Evolutionary conservation across 2,113 vertebrate genomes (phyloP), one percentile per base, ranked within the genome.

Genomic region (Leptocoma aspasia): DNA sequence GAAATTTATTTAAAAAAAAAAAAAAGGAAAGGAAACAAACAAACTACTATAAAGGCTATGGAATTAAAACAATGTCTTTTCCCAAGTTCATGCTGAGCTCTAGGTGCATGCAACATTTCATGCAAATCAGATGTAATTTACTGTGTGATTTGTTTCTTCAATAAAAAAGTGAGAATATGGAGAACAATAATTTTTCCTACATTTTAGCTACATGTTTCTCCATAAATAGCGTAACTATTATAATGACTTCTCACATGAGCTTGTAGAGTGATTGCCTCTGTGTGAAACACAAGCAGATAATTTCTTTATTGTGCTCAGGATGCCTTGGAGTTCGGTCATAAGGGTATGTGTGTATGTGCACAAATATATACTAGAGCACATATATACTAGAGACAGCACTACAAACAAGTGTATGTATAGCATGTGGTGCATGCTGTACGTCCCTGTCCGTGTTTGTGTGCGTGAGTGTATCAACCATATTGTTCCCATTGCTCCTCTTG

Each of bases 71-170:
- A 94, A 94, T 94, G 96, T 92, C 90, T 95, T 96, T 91, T 69
- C 76, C 24, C 70, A 83, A 80, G 80, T 95, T 97, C 95, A 73
- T 53, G 86, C 90, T 71, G 92, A 95, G 78, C 93, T 92, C 54
- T 86, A 86, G 75, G 65, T 82, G 71, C 88, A 70, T 64, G 69
- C 42, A 88, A 54, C 59, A 81, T 89, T 86, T 90, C 90, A 97
- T 92, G 70, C 94, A 97, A 95, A 96, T 78, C 83, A 72, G 57
- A 71, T 59, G 83, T 93, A 93, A 94, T 79, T 88, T 91, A 97
- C 94, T 93, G 87, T 92, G 73, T 89, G 95, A 97, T 97, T 97
- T 97, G 96, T 97, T 97, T 96, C 94, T 92, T 96, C 94, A 95
- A 87, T 91, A 91, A 96, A 95, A 94, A 84, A 72, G 39, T 73